These are phyloP conservation scores for Ameiurus melas DNA, from an alignment of 2,113 vertebrate genomes.

Conservation along the genomic window DNA sequence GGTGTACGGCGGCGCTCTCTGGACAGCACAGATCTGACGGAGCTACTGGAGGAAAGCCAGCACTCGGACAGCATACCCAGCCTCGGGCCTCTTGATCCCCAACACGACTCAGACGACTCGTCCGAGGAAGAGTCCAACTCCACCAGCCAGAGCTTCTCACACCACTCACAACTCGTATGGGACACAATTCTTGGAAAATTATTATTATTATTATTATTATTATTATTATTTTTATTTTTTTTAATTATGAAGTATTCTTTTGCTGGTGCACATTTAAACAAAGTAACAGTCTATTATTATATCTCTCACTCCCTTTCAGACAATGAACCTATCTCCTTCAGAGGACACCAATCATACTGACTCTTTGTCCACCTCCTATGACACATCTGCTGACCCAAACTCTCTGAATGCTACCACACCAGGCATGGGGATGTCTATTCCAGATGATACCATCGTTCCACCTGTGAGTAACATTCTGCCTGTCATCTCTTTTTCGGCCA, in stretches of 20 bases:
- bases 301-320: constrained; percentile 72
- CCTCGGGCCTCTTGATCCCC: constrained; percentile 82
- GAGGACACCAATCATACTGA: constrained; percentile 90
- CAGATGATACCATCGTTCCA: constrained; percentile 74
- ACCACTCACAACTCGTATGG: constrained; percentile 85
- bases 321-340: constrained; percentile 91
- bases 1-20: constrained; percentile 94
- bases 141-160: constrained; percentile 89
- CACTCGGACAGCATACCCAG: constrained; percentile 92
- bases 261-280: neutral
- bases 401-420: constrained; percentile 81
- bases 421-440: constrained; percentile 77
- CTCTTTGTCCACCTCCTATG: constrained; percentile 83
- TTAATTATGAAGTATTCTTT: neutral
- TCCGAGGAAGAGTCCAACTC: constrained; percentile 93
- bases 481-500: neutral
- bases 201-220: neutral
- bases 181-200: neutral
- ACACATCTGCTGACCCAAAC: constrained; percentile 79
- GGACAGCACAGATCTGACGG: constrained; percentile 95
- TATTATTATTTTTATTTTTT: neutral
- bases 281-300: neutral
- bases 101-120: constrained; percentile 87
- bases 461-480: constrained; percentile 34
- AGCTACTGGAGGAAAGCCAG: constrained; percentile 92